Evolutionary conservation across 2,888 invertebrate genomes (phyloP).

Genomic region (Electrophaes corylata): DNA sequence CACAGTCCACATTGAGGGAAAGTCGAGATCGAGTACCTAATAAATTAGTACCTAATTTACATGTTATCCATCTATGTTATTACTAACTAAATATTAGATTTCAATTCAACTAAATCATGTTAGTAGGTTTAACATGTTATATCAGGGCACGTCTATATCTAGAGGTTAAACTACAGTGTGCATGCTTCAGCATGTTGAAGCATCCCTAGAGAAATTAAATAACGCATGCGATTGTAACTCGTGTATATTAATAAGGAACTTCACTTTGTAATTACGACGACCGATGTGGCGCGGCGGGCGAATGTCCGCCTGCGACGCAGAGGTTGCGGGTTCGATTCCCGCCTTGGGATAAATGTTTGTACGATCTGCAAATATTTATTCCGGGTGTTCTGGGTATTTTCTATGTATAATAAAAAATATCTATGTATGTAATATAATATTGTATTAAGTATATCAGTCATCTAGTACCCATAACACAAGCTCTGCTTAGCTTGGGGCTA

Average conservation of each 20-base stretch:
- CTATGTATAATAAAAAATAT: too few relatives aligned
- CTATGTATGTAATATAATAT: too few relatives aligned
- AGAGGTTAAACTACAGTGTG: not conserved
- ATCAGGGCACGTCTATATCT: constrained; percentile 16
- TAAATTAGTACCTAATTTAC: constrained; percentile 14
- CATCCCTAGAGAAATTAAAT: not conserved
- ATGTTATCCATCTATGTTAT: constrained; percentile 10
- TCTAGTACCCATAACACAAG: too few relatives aligned
- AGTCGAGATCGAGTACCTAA: constrained; percentile 14
- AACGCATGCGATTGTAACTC: not conserved
- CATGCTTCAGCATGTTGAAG: not conserved
- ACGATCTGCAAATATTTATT: too few relatives aligned
- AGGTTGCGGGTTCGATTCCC: too few relatives aligned
- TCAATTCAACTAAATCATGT: constrained; percentile 23
- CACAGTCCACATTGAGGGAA: constrained; percentile 5
- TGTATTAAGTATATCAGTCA: too few relatives aligned
- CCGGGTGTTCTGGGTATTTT: too few relatives aligned
- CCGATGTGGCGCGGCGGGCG: too few relatives aligned
- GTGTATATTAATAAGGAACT: not conserved
- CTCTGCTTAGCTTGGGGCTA: too few relatives aligned
- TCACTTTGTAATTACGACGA: not conserved
- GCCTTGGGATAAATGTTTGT: too few relatives aligned
- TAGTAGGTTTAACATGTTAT: constrained; percentile 12
- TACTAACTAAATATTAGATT: constrained; percentile 18
- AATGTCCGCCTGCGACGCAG: too few relatives aligned